Base-by-base conservation (phyloP, 1,140 invertebrate genomes). In the Cotesia typhae region DNA sequence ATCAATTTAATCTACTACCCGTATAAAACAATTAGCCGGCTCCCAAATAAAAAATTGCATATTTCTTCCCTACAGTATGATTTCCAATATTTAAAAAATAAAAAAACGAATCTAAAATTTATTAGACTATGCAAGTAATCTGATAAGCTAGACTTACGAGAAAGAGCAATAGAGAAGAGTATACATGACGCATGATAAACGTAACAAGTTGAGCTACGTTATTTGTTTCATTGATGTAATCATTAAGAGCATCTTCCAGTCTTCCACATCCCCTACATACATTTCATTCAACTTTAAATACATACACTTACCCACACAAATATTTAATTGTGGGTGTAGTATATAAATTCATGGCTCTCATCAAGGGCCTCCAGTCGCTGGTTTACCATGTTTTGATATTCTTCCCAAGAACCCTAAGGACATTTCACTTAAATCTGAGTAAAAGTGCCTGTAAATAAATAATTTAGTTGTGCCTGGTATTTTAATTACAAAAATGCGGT, bases 301-400 rank as follows among this genome's bases (percentile, higher is more conserved):
- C 61, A 52, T 35, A 66, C 65, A 66, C 9, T 36, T 53, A 57
- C 38, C 78, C 67, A 68, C 75, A 75, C 70, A 77, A 79, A 75
- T 78, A 81, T 84, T 82, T 78, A 83, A 70, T 76, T 78, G 84
- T 85, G 80, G 83, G 83, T 81, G 81, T 82, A 79, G 78, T 84
- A 85, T 85, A 85, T 85, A 85, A 84, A 80, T 77, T 75, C 80
- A 72, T 77, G 82, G 78, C 71, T 73, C 73, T 78, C 74, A 66
- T 67, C 71, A 70, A 74, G 38, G 60, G 66, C 70, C 41, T 59
- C 77, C 74, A 82, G 79, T 77, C 76, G 78, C 66, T 36, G 35
- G 68, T 68, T 64, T 55, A 74, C 36, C 36, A 75, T 76, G 69
- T 71, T 74, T 67, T 75, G 61, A 77, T 37, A 38, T 71, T 75